Conservation (phyloP, 2,888 invertebrate species). For the Dicyrtoma fusca region DNA sequence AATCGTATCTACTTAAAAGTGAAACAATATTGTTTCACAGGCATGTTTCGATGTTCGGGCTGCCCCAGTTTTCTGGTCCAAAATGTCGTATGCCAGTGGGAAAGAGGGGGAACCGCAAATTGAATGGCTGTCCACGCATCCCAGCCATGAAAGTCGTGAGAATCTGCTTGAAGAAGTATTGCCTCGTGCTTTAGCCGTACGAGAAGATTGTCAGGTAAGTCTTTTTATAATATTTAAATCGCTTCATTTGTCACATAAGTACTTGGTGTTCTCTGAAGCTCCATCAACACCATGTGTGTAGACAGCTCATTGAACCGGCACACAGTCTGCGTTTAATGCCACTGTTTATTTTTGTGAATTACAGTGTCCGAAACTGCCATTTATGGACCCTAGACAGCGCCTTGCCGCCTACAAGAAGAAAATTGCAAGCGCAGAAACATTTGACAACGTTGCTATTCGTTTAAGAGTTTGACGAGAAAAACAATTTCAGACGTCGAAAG, state of each 20-base stretch:
- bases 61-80: conserved; percentile 64
- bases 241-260: not conserved
- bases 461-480: conserved; percentile 1
- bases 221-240: not conserved
- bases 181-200: conserved; percentile 60
- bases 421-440: conserved; percentile 1
- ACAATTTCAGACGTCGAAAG: not conserved
- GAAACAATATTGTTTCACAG: conserved; percentile 38
- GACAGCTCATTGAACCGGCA: too few relatives aligned
- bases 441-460: conserved; percentile 32
- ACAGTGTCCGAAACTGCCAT: conserved; percentile 56
- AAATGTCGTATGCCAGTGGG: conserved; percentile 59
- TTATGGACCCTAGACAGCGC: conserved; percentile 47
- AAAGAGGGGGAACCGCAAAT: conserved; percentile 55
- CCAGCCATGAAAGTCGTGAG: conserved; percentile 62
- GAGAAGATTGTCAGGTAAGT: conserved; percentile 56
- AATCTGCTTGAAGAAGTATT: conserved; percentile 60
- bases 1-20: too few relatives aligned
- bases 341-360: conserved; percentile 18
- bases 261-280: not conserved
- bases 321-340: too few relatives aligned
- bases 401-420: conserved; percentile 37
- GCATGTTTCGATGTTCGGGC: conserved; percentile 64
- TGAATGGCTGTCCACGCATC: conserved; percentile 66
- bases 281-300: not conserved